Conservation (phyloP, 2,888 invertebrate genomes). For the Epicampocera succincta region DNA sequence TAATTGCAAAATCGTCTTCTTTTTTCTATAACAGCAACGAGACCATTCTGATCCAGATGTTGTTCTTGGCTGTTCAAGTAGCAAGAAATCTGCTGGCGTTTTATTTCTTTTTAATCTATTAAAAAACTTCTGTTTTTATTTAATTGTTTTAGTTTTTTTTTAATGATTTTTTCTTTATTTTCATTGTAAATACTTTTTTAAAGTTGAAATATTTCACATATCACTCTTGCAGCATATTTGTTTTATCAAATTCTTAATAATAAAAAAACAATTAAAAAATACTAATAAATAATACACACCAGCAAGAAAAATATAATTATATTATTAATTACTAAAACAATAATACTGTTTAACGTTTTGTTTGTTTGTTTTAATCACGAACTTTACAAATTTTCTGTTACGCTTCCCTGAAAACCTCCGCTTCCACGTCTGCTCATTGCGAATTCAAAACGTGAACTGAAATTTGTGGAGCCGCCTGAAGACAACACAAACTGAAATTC, state of each 20-base stretch:
- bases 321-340: conserved; percentile 42
- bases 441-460: conserved; percentile 61
- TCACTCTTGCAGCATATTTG: conserved; percentile 55
- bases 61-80: conserved; percentile 28
- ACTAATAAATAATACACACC: conserved; percentile 47
- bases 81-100: conserved; percentile 13
- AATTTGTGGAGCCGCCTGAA: conserved; percentile 41
- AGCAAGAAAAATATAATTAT: conserved; percentile 48
- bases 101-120: conserved; percentile 54
- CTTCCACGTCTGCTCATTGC: conserved; percentile 48
- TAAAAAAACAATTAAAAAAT: conserved; percentile 38
- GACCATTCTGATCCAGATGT: conserved; percentile 45
- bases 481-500: conserved; percentile 56
- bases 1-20: conserved; percentile 13
- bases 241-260: conserved; percentile 61
- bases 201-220: conserved; percentile 52
- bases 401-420: conserved; percentile 1
- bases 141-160: conserved; percentile 15
- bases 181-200: conserved; percentile 6
- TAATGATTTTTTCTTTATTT: background rate
- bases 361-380: conserved; percentile 43
- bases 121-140: conserved; percentile 26
- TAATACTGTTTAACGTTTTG: conserved; percentile 52
- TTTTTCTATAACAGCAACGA: conserved; percentile 1
- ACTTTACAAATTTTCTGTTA: background rate